Percentiles rank a stretch among this genome's conserved stretches.
phyloP scores from a whole-genome alignment of 2,797 vertebrate species.

The Rhadinocentrus ornatus region DNA sequence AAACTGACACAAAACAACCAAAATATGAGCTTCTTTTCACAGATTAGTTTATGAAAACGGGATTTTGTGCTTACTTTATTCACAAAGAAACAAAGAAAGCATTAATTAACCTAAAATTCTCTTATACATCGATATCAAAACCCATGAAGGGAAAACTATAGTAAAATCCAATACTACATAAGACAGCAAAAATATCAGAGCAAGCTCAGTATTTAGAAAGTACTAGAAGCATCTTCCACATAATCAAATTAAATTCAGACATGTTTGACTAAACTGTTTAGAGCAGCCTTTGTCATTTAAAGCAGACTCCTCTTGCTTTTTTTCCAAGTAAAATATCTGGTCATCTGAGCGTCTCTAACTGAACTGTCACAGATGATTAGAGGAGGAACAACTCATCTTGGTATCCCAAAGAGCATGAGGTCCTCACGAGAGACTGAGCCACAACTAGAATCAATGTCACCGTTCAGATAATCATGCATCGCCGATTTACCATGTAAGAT shows the following conservation, averaged over 20 bases:
- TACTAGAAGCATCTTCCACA: slow-evolving; percentile 44
- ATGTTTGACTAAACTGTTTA: slow-evolving; percentile 51
- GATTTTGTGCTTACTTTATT: background rate
- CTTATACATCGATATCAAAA: background rate
- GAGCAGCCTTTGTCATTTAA: slow-evolving; percentile 47
- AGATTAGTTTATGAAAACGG: background rate
- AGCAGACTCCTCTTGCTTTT: slow-evolving; percentile 53
- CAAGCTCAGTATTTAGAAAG: slow-evolving; percentile 33
- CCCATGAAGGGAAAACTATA: background rate
- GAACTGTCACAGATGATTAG: slow-evolving; percentile 83
- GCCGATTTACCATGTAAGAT: slow-evolving; percentile 84
- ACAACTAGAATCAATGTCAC: slow-evolving; percentile 82
- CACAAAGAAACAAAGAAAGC: background rate
- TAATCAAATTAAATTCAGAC: slow-evolving; percentile 62
- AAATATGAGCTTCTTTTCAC: background rate
- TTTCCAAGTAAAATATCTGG: slow-evolving; percentile 76
- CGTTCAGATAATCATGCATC: slow-evolving; percentile 80
- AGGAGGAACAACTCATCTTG: slow-evolving; percentile 79
- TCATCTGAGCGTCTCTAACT: slow-evolving; percentile 82
- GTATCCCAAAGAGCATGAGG: slow-evolving; percentile 81
- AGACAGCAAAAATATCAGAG: slow-evolving; percentile 12
- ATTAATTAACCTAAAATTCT: background rate
- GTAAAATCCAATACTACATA: slow-evolving; percentile 11
- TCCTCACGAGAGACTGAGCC: slow-evolving; percentile 79
- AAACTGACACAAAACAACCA: background rate